Evolutionary conservation across 2,113 vertebrate species (phyloP), one percentile per base, ranked within the genome.

Genomic region (Rana temporaria): DNA sequence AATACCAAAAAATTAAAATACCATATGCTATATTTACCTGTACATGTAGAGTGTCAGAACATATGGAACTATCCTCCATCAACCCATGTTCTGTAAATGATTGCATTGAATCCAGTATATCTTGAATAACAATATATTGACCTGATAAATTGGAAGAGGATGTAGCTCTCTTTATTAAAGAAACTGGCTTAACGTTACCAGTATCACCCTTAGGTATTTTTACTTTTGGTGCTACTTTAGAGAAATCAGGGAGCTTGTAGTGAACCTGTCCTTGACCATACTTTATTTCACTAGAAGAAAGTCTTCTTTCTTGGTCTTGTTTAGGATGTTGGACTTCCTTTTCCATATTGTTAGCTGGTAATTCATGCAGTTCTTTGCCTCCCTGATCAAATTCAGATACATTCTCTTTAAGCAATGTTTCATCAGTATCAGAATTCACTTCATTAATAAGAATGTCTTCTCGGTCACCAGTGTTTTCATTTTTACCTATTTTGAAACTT

Each of bases 241-340:
- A 95, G 84, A 95, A 93, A 85, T 94, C 88, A 12, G 93, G 91
- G 24, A 90, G 86, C 0, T 84, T 90, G 53, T 86, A 93, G 84
- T 90, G 91, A 87, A 93, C 89, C 87, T 95, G 91, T 24, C 89
- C 87, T 86, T 92, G 93, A 38, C 90, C 85, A 0, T 90, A 91
- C 83, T 92, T 95, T 72, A 94, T 84, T 62, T 92, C 78, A 0
- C 74, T 82, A 84, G 87, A 89, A n/a, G 89, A 92, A 83, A 79
- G 84, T 24, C 86, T 86, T 69, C 87, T 91, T 74, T 89, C 84
- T 16, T 91, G 86, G 19, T 87, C 30, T 57, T 57, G 6, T 57
- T 85, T 81, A 24, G 84, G 70, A n/a, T 77, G 9, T 74, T 53
- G 52, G 22, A 68, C 68, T 42, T 84, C 20, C 48, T 76, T 73